Evolutionary conservation across 1,140 invertebrate genomes (phyloP).

Genomic region (Zaprionus lachaisei): DNA sequence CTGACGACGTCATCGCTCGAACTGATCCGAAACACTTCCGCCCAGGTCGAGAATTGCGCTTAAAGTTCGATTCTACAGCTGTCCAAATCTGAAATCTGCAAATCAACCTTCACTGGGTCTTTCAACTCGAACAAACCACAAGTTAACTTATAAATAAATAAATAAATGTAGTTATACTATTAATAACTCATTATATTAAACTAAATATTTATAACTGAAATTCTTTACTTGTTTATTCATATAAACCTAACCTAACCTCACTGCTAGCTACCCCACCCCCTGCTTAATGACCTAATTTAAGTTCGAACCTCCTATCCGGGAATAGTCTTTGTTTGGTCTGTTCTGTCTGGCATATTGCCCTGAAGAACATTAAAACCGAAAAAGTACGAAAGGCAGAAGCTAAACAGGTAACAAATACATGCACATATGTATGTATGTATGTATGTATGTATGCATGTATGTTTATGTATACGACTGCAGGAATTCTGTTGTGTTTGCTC

Average conservation of each 20-base stretch:
- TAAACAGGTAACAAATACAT: conserved; percentile 30
- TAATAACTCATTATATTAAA: no score
- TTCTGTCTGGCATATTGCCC: conserved; percentile 3
- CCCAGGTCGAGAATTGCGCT: conserved; percentile 21
- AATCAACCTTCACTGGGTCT: conserved; percentile 53
- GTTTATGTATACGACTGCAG: conserved; percentile 3
- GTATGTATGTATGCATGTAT: not conserved
- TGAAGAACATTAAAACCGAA: conserved; percentile 33
- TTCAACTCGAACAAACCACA: not conserved
- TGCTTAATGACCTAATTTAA: conserved; percentile 50
- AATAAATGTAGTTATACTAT: no score
- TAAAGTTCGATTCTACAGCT: conserved; percentile 32
- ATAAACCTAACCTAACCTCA: no score
- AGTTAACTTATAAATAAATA: not conserved
- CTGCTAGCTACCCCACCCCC: not conserved
- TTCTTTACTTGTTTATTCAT: no score
- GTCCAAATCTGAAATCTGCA: conserved; percentile 40
- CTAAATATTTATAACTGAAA: no score
- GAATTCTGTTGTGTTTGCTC: conserved; percentile 17
- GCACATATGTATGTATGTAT: not conserved
- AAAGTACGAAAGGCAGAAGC: conserved; percentile 24
- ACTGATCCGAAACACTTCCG: conserved; percentile 61
- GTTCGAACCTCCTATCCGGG: not conserved
- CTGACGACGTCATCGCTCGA: not conserved
- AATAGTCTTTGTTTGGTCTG: not conserved